These are phyloP conservation scores for Meghimatium bilineatum DNA, from an alignment of 2,888 invertebrate species.

Conservation along the genomic window DNA sequence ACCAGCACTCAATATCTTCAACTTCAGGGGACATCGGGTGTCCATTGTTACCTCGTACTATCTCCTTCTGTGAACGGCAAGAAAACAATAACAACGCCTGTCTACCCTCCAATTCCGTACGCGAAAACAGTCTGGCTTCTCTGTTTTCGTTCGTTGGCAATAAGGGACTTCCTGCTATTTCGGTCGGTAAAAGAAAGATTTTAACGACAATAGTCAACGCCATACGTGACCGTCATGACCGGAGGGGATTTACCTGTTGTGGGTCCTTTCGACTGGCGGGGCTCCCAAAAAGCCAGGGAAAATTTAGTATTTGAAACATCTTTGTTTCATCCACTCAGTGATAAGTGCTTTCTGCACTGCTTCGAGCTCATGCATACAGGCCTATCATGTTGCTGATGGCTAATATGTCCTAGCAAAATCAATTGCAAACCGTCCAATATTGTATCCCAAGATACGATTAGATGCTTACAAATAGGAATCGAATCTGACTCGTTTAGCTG, in stretches of 20 bases:
- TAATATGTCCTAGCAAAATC: too few relatives aligned
- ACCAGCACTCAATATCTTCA: not conserved
- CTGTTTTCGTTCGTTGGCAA: not conserved
- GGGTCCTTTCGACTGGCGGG: not conserved
- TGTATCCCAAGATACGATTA: too few relatives aligned
- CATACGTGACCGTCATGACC: not conserved
- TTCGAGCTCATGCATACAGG: not conserved
- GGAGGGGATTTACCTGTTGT: not conserved
- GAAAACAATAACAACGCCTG: not conserved
- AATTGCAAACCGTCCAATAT: too few relatives aligned
- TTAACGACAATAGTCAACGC: not conserved
- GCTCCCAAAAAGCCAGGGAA: not conserved
- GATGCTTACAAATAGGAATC: too few relatives aligned
- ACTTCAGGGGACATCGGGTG: not conserved
- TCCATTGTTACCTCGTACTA: not conserved
- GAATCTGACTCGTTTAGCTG: too few relatives aligned
- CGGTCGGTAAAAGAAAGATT: not conserved
- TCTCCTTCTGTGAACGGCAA: not conserved
- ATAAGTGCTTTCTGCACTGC: not conserved
- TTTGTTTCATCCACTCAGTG: too few relatives aligned
- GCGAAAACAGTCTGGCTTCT: not conserved
- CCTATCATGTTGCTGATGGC: too few relatives aligned
- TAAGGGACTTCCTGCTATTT: not conserved
- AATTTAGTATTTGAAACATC: too few relatives aligned
- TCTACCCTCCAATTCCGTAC: not conserved